phyloP scores from a whole-genome alignment of 2,888 invertebrate species.

The Laspeyria flexula region DNA sequence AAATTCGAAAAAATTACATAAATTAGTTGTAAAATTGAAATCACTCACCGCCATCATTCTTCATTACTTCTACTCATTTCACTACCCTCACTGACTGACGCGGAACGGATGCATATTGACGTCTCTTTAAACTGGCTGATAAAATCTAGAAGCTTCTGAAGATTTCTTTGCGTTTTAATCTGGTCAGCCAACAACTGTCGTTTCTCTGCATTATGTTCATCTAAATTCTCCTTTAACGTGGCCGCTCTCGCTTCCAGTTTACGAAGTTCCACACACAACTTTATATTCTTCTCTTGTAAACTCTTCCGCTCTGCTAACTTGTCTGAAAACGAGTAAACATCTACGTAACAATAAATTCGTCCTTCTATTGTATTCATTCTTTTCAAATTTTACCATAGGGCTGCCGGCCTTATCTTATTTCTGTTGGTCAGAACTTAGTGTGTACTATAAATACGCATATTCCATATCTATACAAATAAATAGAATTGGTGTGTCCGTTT shows the following conservation, averaged over 20 bases:
- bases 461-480: too few species aligned
- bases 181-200: conserved; percentile 77
- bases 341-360: conserved; percentile 9
- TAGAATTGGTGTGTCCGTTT: too few species aligned
- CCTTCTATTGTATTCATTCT: not conserved
- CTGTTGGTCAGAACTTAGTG: too few species aligned
- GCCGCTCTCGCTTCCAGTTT: conserved; percentile 78
- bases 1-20: not conserved
- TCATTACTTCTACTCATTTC: conserved; percentile 79
- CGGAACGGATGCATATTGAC: conserved; percentile 71
- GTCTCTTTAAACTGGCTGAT: conserved; percentile 82
- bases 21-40: too few species aligned
- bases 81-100: conserved; percentile 75
- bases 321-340: conserved; percentile 56
- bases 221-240: conserved; percentile 74
- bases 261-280: conserved; percentile 75
- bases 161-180: conserved; percentile 78
- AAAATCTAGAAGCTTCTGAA: conserved; percentile 81
- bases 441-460: too few species aligned
- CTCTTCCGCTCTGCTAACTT: conserved; percentile 76
- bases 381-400: not conserved
- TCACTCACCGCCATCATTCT: conserved; percentile 62
- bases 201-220: conserved; percentile 80
- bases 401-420: too few species aligned
- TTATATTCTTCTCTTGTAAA: conserved; percentile 78